phyloP scores from a whole-genome alignment of 2,113 vertebrate species.

The Nipponia nippon region DNA sequence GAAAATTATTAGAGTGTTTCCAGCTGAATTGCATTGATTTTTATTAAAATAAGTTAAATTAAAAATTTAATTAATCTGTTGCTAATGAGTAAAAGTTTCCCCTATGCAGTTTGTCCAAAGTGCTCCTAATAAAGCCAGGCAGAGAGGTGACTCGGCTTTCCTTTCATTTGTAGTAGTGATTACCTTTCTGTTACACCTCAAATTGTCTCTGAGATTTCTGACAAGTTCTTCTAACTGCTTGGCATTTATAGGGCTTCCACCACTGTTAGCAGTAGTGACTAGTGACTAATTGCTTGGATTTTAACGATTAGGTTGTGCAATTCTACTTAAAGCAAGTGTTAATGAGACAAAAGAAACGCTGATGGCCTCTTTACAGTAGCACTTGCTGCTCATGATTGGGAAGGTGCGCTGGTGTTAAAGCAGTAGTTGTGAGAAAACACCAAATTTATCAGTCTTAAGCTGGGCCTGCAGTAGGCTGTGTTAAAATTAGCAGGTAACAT shows the following conservation, averaged over 20 bases:
- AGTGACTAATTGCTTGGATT: not conserved
- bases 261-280: not conserved
- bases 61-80: not conserved
- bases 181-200: not conserved
- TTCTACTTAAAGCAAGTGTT: not conserved
- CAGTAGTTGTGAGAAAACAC: not conserved
- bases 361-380: not conserved
- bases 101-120: not conserved
- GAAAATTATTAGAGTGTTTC: not conserved
- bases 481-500: not conserved
- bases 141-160: not conserved
- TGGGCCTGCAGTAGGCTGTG: not conserved
- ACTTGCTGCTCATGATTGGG: not conserved
- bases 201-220: not conserved
- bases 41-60: not conserved
- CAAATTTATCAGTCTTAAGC: not conserved
- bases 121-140: not conserved
- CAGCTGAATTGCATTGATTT: not conserved
- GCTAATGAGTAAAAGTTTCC: not conserved
- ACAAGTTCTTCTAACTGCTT: not conserved
- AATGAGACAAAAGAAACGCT: not conserved
- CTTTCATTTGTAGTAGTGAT: not conserved
- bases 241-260: not conserved
- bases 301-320: not conserved
- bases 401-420: not conserved